Conservation (phyloP, 2,888 invertebrate species). For the Pardosa pseudoannulata region DNA sequence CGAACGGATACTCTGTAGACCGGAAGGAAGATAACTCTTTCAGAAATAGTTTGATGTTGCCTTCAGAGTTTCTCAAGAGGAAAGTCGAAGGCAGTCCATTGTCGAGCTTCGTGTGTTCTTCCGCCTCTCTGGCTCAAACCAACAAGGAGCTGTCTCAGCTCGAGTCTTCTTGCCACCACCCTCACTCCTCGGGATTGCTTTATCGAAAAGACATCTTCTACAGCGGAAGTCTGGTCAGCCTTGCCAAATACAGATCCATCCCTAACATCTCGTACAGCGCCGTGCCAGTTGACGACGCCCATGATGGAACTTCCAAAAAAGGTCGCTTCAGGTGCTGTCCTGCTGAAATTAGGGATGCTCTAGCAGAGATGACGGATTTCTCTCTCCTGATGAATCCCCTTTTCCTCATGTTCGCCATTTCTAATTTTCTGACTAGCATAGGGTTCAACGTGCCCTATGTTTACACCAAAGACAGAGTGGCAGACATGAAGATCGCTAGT, state of each 20-base stretch:
- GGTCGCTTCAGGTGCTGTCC: conserved; percentile 79
- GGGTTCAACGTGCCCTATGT: conserved; percentile 96
- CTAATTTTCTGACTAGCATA: conserved; percentile 96
- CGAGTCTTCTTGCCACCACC: conserved; percentile 29
- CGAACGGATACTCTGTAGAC: conserved; percentile 20
- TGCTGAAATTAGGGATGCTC: conserved; percentile 82
- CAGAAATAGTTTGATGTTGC: conserved; percentile 52
- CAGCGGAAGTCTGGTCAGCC: conserved; percentile 85
- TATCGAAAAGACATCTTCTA: conserved; percentile 92
- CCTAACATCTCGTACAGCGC: conserved; percentile 73
- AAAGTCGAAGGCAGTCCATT: conserved; percentile 63
- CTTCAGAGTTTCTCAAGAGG: conserved; percentile 50
- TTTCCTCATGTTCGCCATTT: conserved; percentile 92
- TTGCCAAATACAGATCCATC: conserved; percentile 78
- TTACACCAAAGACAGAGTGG: conserved; percentile 87
- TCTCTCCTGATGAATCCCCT: conserved; percentile 88
- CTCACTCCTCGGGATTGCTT: conserved; percentile 83
- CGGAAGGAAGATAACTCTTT: conserved; percentile 15
- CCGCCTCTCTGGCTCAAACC: conserved; percentile 66
- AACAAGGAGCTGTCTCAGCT: conserved; percentile 61
- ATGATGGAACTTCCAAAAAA: neutral
- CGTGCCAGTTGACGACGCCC: neutral
- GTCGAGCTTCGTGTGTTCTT: conserved; percentile 69
- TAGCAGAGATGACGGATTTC: conserved; percentile 88
- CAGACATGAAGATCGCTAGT: conserved; percentile 81